Conservation (phyloP, 2,113 vertebrate species). For the Myodes glareolus region DNA sequence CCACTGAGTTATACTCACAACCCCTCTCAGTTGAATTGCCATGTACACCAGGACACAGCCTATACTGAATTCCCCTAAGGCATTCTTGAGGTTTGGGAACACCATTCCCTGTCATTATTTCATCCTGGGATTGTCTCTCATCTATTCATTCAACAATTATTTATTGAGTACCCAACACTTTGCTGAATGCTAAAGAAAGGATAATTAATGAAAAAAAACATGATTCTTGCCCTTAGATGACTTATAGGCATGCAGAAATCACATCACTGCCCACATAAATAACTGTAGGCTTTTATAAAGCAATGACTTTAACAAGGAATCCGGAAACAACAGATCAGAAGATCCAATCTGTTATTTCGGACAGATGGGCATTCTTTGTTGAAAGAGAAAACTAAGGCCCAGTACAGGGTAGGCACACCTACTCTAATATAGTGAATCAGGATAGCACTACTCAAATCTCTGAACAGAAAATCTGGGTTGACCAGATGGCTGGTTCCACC, state of each 20-base stretch:
- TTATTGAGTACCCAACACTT: constrained; percentile 28
- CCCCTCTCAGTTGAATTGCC: background rate
- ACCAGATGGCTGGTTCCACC: background rate
- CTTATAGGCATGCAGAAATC: background rate
- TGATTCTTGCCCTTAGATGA: background rate
- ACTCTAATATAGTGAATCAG: background rate
- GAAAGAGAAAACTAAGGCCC: constrained; percentile 43
- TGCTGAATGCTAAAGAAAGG: constrained; percentile 31
- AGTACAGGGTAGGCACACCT: background rate
- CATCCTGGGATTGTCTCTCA: constrained; percentile 24
- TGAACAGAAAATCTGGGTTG: constrained; percentile 21
- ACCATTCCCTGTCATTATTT: constrained; percentile 13
- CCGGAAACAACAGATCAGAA: constrained; percentile 23
- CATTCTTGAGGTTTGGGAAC: constrained; percentile 8
- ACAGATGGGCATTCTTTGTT: constrained; percentile 24
- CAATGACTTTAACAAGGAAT: constrained; percentile 23
- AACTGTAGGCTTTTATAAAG: constrained; percentile 28
- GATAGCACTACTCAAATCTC: background rate
- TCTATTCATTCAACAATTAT: constrained; percentile 32
- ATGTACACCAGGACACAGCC: background rate
- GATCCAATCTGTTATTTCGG: background rate
- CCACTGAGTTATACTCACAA: background rate
- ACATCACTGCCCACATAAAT: constrained; percentile 37
- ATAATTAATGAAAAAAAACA: background rate
- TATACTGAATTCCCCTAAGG: background rate